Evolutionary conservation across 1,140 invertebrate genomes (phyloP).

Genomic region (Popillia japonica): DNA sequence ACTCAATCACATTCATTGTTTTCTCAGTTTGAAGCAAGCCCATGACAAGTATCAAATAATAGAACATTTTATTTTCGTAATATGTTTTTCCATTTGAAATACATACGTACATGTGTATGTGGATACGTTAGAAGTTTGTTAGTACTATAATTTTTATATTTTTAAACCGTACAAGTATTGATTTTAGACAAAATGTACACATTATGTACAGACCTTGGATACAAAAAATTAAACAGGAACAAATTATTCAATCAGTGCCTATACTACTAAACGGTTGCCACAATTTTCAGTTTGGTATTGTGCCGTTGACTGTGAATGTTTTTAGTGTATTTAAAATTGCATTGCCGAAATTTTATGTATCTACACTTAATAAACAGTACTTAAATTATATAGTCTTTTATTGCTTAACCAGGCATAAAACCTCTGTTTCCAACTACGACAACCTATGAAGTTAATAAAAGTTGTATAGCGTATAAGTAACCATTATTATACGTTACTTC

Average conservation of each 20-base stretch:
- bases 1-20: not conserved
- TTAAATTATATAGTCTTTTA: slow-evolving; percentile 12
- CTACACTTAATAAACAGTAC: slow-evolving; percentile 28
- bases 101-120: not conserved
- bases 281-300: not conserved
- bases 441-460: too few relatives aligned
- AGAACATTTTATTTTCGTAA: slow-evolving; percentile 9
- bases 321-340: slow-evolving; percentile 9
- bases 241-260: slow-evolving; percentile 1
- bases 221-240: not conserved
- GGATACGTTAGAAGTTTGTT: not conserved
- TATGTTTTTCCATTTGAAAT: not conserved
- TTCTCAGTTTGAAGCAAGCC: not conserved
- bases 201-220: not conserved
- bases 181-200: not conserved
- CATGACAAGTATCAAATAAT: not conserved
- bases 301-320: slow-evolving; percentile 21
- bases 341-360: slow-evolving; percentile 9
- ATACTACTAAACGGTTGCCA: not conserved
- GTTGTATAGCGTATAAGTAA: too few relatives aligned
- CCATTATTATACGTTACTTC: too few relatives aligned
- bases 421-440: too few relatives aligned
- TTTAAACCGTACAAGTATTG: slow-evolving; percentile 4
- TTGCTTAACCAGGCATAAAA: not conserved
- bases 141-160: not conserved